These are phyloP conservation scores for Mesochorus sp. DNA, from an alignment of 2,888 invertebrate genomes.

Conservation along the genomic window DNA sequence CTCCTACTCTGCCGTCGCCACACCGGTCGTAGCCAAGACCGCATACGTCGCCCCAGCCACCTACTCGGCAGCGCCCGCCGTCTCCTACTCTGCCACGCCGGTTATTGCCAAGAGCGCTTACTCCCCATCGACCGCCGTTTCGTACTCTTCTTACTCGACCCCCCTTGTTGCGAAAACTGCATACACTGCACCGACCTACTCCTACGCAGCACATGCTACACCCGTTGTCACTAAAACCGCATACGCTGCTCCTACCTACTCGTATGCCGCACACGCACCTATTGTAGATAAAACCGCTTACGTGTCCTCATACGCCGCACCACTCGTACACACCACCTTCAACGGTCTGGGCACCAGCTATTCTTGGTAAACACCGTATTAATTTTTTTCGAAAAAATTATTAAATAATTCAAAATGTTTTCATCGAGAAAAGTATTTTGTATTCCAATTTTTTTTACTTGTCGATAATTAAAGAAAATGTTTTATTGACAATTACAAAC, in stretches of 20 bases:
- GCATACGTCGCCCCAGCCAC: constrained; percentile 55
- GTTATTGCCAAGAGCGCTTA: constrained; percentile 65
- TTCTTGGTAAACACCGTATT: constrained; percentile 69
- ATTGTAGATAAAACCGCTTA: constrained; percentile 44
- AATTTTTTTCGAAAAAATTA: constrained; percentile 10
- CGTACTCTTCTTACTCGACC: constrained; percentile 62
- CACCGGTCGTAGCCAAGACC: constrained; percentile 62
- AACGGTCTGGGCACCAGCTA: constrained; percentile 71
- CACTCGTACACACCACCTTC: constrained; percentile 69
- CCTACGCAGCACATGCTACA: constrained; percentile 51
- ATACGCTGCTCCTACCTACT: constrained; percentile 59
- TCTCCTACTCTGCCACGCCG: constrained; percentile 59
- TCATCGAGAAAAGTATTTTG: no score
- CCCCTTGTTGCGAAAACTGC: constrained; percentile 60
- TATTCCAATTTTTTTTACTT: no score
- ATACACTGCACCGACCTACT: constrained; percentile 56
- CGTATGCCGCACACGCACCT: constrained; percentile 45
- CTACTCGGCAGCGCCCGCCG: constrained; percentile 55
- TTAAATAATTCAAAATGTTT: no score
- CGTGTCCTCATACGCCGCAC: constrained; percentile 61
- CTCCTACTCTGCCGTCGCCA: constrained; percentile 50
- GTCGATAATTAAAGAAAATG: no score
- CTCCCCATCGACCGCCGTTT: constrained; percentile 40
- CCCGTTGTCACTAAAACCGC: constrained; percentile 64
- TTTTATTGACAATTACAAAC: no score